Base-by-base conservation (phyloP, 2,113 vertebrate genomes). In the Gambusia holbrooki region DNA sequence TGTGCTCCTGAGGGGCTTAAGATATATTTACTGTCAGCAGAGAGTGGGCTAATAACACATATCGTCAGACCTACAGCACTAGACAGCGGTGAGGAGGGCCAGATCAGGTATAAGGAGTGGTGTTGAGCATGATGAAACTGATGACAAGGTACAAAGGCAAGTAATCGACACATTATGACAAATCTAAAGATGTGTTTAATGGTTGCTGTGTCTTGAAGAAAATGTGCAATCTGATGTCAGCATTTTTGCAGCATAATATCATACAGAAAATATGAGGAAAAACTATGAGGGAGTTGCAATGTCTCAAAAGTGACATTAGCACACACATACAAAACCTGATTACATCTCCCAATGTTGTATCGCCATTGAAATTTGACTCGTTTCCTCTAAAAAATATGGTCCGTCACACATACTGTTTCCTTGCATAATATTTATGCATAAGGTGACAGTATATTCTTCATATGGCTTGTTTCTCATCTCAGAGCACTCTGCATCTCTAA, bases 11-110 rank as follows among this genome's bases (percentile, higher is more conserved):
- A 87, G 93, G 94, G 93, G 90, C 88, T 89, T 93, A 87, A 80
- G 89, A 90, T 83, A 92, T 88, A 91, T 81, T n/a, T n/a, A 88
- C 85, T 93, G 93, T 92, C 92, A 93, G 89, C 88, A 85, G 87
- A 88, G 81, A 83, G 86, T 63, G n/a, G 83, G 82, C 85, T 88
- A 91, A 92, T 91, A 92, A 91, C 89, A 92, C 87, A 85, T 86
- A 90, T 90, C 83, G 85, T 74, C 17, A 70, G 48, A 81, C 71
- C 83, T 29, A 67, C 65, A 67, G 74, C 65, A 77, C 35, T 42
- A 79, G 84, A 88, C 74, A 85, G 81, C 86, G 70, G 68, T 80
- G 65, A 75, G 42, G 67, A 66, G 64, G 74, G 73, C 19, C 64
- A 70, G 66, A 81, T 63, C 70, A 81, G 77, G 86, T 11, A 76